Conservation (phyloP, 2,888 invertebrate genomes). For the Drosophila kuntzei region DNA sequence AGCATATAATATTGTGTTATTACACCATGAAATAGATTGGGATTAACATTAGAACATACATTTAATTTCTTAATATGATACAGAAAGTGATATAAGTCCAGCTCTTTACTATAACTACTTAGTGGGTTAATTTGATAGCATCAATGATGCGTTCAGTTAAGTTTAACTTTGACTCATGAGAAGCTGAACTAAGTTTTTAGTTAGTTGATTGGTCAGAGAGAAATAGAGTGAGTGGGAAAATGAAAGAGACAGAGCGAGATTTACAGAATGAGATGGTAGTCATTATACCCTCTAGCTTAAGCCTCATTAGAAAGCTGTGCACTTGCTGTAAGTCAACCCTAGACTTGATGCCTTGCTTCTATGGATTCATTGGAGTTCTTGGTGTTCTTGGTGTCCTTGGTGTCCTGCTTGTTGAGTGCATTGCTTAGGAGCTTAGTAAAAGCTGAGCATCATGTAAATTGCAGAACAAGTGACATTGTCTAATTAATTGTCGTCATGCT, state of each 20-base stretch:
- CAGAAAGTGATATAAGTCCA: neutral
- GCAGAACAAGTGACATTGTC: constrained; percentile 51
- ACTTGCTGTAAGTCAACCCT: constrained; percentile 14
- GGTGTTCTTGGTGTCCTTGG: neutral
- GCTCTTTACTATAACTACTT: neutral
- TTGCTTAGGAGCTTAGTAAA: constrained; percentile 37
- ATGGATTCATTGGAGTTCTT: neutral
- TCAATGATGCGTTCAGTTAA: constrained; percentile 29
- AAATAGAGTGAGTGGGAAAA: neutral
- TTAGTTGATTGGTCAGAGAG: constrained; percentile 3
- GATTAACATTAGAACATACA: too few species aligned
- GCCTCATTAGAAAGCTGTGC: constrained; percentile 44
- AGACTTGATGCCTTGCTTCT: neutral
- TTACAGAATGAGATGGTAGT: neutral
- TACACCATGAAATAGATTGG: too few species aligned
- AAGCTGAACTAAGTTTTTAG: neutral
- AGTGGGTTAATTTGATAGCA: constrained; percentile 27
- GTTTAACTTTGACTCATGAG: constrained; percentile 21
- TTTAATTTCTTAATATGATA: too few species aligned
- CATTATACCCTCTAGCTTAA: constrained; percentile 12
- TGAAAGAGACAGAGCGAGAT: neutral
- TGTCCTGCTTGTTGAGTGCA: constrained; percentile 26
- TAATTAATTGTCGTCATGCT: constrained; percentile 56
- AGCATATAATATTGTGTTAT: too few species aligned
- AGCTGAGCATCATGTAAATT: constrained; percentile 41